These are phyloP conservation scores for Yponomeuta malinellus DNA, from an alignment of 2,888 invertebrate genomes.

Conservation along the genomic window DNA sequence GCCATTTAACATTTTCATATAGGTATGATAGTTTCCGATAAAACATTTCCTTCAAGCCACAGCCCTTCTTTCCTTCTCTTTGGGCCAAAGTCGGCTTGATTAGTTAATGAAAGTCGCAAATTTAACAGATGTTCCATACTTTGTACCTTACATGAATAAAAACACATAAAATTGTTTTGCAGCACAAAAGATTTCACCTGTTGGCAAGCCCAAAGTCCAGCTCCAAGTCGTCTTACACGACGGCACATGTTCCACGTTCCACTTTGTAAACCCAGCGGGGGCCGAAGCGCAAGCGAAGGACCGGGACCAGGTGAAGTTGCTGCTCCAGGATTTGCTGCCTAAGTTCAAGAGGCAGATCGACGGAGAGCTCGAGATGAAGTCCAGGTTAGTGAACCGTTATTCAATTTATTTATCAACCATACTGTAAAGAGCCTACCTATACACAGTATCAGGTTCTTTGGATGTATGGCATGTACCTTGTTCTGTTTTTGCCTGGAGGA, in stretches of 20 bases:
- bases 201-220: conserved; percentile 98
- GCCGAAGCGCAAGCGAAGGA: conserved; percentile 89
- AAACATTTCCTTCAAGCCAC: too few species aligned
- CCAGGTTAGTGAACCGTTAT: conserved; percentile 63
- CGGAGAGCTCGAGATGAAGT: conserved; percentile 92
- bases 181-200: conserved; percentile 98
- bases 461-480: too few species aligned
- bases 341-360: conserved; percentile 95
- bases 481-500: too few species aligned
- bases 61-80: too few species aligned
- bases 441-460: too few species aligned
- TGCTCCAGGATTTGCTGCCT: conserved; percentile 92
- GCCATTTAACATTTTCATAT: too few species aligned
- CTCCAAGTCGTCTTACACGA: conserved; percentile 96
- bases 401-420: neutral
- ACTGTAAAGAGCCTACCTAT: too few species aligned
- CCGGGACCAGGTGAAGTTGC: conserved; percentile 94
- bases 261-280: conserved; percentile 94
- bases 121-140: too few species aligned
- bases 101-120: too few species aligned
- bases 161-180: conserved; percentile 30
- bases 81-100: too few species aligned
- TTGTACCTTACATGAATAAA: too few species aligned
- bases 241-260: conserved; percentile 96
- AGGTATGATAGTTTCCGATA: too few species aligned